Evolutionary conservation across 1,140 invertebrate species (phyloP).

Genomic region (Panonychus citri): DNA sequence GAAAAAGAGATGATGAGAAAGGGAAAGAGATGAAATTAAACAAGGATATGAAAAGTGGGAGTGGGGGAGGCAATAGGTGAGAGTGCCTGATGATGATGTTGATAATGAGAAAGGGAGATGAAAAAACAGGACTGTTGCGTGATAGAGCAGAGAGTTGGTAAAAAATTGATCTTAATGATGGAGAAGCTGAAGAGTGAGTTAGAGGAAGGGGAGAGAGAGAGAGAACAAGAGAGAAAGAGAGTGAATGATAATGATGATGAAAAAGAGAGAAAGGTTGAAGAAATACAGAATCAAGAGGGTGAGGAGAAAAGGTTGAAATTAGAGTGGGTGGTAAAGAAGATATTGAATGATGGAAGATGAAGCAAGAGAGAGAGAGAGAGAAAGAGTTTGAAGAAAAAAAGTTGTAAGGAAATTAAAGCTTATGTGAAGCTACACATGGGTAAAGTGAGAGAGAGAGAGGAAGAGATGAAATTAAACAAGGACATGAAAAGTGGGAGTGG

Average conservation of each 20-base stretch:
- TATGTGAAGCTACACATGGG: not conserved
- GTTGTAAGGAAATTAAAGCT: not conserved
- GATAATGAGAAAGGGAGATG: no score
- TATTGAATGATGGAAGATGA: not conserved
- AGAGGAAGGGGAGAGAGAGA: not conserved
- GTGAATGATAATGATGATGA: not conserved
- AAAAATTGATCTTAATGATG: not conserved
- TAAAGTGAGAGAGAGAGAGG: not conserved
- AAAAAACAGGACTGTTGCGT: not conserved
- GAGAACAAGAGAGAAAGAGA: not conserved
- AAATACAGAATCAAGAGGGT: no score
- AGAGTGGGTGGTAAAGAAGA: not conserved
- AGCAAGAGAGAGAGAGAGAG: not conserved
- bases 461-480: no score
- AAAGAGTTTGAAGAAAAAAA: not conserved
- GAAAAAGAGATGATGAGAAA: no score
- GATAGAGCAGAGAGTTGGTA: not conserved
- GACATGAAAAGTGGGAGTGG: not conserved
- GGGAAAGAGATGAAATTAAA: not conserved
- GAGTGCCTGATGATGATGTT: not conserved
- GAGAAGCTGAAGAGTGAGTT: not conserved
- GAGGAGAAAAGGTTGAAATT: no score
- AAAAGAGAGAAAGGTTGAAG: not conserved
- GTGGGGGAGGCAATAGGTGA: not conserved
- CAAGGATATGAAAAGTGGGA: no score